A percentile compares a stretch with the other conserved stretches of the same genome.
Evolutionary conservation across 2,888 invertebrate genomes (phyloP).

Genomic region (Brachypterus glaber): DNA sequence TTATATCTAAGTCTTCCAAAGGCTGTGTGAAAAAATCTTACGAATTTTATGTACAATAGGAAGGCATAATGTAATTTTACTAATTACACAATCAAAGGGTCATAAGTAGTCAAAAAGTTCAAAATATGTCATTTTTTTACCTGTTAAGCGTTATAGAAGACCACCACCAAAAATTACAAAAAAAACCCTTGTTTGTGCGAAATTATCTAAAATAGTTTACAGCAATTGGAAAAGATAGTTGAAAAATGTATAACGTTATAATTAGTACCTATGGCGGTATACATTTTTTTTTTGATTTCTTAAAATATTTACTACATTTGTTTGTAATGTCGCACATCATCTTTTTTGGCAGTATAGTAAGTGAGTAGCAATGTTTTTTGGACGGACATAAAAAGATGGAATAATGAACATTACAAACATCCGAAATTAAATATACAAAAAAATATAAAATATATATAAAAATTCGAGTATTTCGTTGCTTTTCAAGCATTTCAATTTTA

Average conservation of each 20-base stretch:
- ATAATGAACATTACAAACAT: slow-evolving; percentile 14
- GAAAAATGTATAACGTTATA: slow-evolving; percentile 17
- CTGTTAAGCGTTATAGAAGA: slow-evolving; percentile 27
- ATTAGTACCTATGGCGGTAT: slow-evolving; percentile 19
- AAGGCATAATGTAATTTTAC: slow-evolving; percentile 16
- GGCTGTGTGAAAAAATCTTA: slow-evolving; percentile 30
- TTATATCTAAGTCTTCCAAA: slow-evolving; percentile 37
- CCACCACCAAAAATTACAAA: slow-evolving; percentile 35
- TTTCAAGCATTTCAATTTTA: slow-evolving; percentile 9
- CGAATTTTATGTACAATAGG: slow-evolving; percentile 31
- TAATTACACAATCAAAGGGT: slow-evolving; percentile 29
- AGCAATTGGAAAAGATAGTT: slow-evolving; percentile 41
- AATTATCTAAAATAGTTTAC: slow-evolving; percentile 22
- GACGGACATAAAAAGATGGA: slow-evolving; percentile 27
- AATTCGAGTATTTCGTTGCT: slow-evolving; percentile 28
- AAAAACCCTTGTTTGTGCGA: slow-evolving; percentile 34
- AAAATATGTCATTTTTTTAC: slow-evolving; percentile 15
- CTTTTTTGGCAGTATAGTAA: slow-evolving; percentile 20
- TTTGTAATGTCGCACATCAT: slow-evolving; percentile 18
- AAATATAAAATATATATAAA: slow-evolving; percentile 19
- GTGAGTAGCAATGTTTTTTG: slow-evolving; percentile 32
- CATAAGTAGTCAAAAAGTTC: slow-evolving; percentile 17
- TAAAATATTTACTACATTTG: slow-evolving; percentile 24
- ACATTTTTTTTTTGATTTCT: slow-evolving; percentile 23
- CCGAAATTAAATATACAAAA: slow-evolving; percentile 21